Evolutionary conservation across 2,797 vertebrate genomes (phyloP).

Genomic region (Cossypha niveicapilla): DNA sequence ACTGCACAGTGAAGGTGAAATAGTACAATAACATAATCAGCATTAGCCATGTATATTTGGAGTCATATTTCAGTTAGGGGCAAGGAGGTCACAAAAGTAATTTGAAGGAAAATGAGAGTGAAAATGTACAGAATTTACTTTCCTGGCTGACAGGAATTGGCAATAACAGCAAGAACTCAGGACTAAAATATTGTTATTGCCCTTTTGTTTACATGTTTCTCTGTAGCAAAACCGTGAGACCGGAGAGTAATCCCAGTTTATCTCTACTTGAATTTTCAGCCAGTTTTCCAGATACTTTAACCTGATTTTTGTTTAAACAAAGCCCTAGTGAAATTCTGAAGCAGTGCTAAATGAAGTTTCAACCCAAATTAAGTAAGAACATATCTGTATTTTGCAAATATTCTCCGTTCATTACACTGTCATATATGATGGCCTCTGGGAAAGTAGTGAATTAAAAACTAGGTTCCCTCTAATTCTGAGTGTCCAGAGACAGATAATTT

Average conservation of each 20-base stretch:
- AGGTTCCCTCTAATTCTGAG: not conserved
- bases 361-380: not conserved
- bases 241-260: not conserved
- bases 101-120: not conserved
- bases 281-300: not conserved
- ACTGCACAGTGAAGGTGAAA: not conserved
- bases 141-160: not conserved
- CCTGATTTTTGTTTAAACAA: not conserved
- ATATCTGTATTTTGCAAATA: not conserved
- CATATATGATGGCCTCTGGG: not conserved
- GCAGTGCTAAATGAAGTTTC: not conserved
- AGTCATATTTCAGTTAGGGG: not conserved
- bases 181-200: not conserved
- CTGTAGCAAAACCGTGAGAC: not conserved
- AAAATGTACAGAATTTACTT: constrained; percentile 5
- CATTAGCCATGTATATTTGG: not conserved
- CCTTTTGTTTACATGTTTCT: not conserved
- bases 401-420: not conserved
- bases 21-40: constrained; percentile 9
- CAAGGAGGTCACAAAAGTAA: not conserved
- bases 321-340: not conserved
- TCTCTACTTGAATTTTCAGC: not conserved
- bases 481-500: not conserved
- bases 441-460: not conserved
- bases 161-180: not conserved